Evolutionary conservation across 2,113 vertebrate species (phyloP).

Genomic region (Perccottus glenii): DNA sequence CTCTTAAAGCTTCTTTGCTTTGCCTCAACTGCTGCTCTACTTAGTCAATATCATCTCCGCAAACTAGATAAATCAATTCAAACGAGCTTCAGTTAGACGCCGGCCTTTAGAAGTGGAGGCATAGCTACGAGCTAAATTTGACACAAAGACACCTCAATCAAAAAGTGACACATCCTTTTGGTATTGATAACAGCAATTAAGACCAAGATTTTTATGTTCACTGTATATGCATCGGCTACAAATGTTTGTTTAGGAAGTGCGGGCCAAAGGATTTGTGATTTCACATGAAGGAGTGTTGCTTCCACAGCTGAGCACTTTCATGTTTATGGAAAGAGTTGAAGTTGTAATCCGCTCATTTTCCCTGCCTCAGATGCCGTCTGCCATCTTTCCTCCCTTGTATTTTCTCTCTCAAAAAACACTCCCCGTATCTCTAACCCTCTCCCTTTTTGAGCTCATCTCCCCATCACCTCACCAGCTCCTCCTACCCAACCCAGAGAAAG

Average conservation of each 20-base stretch:
- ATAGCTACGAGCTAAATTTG: conserved; percentile 59
- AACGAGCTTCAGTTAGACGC: conserved; percentile 65
- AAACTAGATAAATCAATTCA: conserved; percentile 77
- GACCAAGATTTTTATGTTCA: conserved; percentile 4
- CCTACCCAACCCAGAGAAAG: conserved; percentile 70
- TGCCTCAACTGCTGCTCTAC: conserved; percentile 60
- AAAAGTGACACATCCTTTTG: conserved; percentile 54
- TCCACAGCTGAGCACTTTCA: conserved; percentile 57
- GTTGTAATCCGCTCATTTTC: conserved; percentile 66
- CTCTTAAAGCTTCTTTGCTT: conserved; percentile 72
- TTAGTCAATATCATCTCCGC: conserved; percentile 76
- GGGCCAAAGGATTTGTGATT: conserved; percentile 47
- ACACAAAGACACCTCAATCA: conserved; percentile 60
- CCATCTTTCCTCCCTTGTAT: conserved; percentile 29
- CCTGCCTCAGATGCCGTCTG: conserved; percentile 49
- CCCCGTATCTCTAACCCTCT: conserved; percentile 20
- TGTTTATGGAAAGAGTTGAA: conserved; percentile 65
- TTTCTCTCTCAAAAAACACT: conserved; percentile 41
- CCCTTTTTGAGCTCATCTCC: conserved; percentile 60
- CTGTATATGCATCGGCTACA: conserved; percentile 27
- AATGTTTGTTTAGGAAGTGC: conserved; percentile 21
- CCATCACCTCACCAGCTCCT: conserved; percentile 63
- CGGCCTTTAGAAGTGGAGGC: conserved; percentile 62
- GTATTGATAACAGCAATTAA: conserved; percentile 59
- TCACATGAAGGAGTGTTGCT: conserved; percentile 43